phyloP scores from a whole-genome alignment of 2,113 vertebrate species.

The Tragelaphus strepsiceros region DNA sequence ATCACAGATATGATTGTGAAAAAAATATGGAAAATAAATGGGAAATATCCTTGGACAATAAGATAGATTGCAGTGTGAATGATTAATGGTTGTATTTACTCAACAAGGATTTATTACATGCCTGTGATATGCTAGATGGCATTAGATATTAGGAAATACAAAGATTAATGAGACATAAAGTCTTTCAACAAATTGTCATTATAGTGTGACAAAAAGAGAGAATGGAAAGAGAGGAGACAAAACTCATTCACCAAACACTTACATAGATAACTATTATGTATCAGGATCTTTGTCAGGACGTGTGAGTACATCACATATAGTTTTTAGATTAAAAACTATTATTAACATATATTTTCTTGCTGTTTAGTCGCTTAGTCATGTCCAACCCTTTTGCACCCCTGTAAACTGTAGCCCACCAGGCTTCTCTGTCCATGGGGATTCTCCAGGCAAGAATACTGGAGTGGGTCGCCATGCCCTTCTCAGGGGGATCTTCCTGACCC shows the following conservation, averaged over 20 bases:
- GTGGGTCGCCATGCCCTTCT: background rate
- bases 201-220: background rate
- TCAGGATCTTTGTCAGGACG: background rate
- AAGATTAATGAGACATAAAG: constrained; percentile 12
- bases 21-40: background rate
- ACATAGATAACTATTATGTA: background rate
- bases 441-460: background rate
- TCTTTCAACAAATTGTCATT: constrained; percentile 22
- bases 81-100: constrained; percentile 18
- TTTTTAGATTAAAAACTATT: background rate
- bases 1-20: background rate
- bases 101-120: background rate
- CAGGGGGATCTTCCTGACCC: background rate
- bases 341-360: background rate
- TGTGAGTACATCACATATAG: background rate
- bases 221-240: background rate
- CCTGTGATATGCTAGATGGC: background rate
- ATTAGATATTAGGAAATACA: constrained; percentile 7
- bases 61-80: background rate
- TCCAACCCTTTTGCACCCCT: background rate
- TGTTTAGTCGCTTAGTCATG: background rate
- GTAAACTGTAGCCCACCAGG: background rate
- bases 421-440: background rate
- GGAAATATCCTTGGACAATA: background rate
- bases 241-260: background rate